A percentile compares a stretch with the other conserved stretches of the same genome.
These are phyloP conservation scores for Trissolcus brochymenae DNA, from an alignment of 2,888 invertebrate genomes.

Conservation along the genomic window DNA sequence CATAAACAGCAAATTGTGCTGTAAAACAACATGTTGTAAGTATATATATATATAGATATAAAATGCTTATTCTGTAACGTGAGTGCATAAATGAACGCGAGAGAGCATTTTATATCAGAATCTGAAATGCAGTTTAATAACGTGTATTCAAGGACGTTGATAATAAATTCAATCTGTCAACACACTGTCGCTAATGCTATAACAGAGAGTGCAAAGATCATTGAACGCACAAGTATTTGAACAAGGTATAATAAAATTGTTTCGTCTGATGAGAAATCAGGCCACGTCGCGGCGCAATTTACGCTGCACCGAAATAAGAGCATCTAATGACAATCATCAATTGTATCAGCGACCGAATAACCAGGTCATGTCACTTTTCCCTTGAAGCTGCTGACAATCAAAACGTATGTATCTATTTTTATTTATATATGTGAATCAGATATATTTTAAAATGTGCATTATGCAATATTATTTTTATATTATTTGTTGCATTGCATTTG, in stretches of 20 bases:
- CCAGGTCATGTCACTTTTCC: too few relatives aligned
- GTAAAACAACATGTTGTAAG: neutral
- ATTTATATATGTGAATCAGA: too few relatives aligned
- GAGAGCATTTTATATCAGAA: conserved; percentile 18
- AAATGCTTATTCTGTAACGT: neutral
- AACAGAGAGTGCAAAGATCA: conserved; percentile 41
- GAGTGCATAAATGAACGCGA: conserved; percentile 16
- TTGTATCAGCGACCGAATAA: too few relatives aligned
- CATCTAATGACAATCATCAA: conserved; percentile 32
- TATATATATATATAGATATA: neutral
- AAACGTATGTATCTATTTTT: too few relatives aligned
- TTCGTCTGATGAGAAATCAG: conserved; percentile 45
- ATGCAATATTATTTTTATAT: too few relatives aligned
- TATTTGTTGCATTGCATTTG: too few relatives aligned
- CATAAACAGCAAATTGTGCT: conserved; percentile 1
- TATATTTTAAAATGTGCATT: too few relatives aligned
- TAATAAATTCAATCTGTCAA: conserved; percentile 52
- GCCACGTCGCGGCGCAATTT: conserved; percentile 49
- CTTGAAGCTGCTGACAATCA: too few relatives aligned
- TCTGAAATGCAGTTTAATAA: conserved; percentile 24
- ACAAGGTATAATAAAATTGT: conserved; percentile 45
- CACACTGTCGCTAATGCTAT: conserved; percentile 38
- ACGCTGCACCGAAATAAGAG: conserved; percentile 46
- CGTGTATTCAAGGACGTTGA: conserved; percentile 52
- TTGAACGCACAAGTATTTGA: conserved; percentile 49